These are phyloP conservation scores for Vespertilio murinus DNA, from an alignment of 2,797 vertebrate species.

Conservation along the genomic window DNA sequence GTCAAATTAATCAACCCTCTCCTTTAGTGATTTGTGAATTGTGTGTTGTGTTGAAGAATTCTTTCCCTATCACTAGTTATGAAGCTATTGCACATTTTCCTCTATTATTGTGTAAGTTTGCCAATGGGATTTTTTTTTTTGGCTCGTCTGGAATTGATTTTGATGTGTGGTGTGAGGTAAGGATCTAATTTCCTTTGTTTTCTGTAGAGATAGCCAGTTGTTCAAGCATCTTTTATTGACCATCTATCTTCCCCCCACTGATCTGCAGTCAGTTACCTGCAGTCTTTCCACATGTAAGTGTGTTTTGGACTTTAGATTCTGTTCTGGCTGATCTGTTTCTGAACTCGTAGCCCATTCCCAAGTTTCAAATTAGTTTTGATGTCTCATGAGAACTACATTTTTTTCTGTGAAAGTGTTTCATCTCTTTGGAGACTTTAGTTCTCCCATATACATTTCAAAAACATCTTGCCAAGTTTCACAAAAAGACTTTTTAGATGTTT, in stretches of 20 bases:
- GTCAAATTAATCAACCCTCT: background rate
- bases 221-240: background rate
- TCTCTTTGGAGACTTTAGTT: background rate
- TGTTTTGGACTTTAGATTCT: background rate
- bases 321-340: background rate
- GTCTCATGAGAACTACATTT: background rate
- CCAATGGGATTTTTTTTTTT: background rate
- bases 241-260: no score
- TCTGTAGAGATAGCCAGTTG: background rate
- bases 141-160: background rate
- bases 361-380: background rate
- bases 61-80: background rate
- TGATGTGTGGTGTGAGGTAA: background rate
- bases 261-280: background rate
- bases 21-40: background rate
- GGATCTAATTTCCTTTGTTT: background rate
- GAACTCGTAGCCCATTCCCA: background rate
- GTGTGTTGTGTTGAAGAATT: background rate
- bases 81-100: background rate
- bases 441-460: background rate
- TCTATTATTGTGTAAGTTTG: background rate
- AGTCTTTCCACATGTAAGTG: background rate
- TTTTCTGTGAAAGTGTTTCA: background rate
- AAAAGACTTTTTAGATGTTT: background rate
- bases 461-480: background rate